Evolutionary conservation across 2,113 vertebrate species (phyloP).

Genomic region (Bungarus multicinctus): DNA sequence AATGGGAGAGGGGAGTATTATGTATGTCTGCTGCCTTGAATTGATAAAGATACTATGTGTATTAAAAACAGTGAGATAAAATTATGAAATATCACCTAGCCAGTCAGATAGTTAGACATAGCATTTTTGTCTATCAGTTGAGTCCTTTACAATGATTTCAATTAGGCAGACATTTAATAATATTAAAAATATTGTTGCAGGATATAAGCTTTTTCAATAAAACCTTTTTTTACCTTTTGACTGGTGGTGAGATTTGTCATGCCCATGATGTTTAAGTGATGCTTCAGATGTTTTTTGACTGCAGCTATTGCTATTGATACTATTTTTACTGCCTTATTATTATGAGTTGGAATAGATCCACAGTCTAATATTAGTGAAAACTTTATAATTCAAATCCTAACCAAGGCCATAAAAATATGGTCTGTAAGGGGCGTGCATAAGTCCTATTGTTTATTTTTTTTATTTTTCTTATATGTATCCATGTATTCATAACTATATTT

Average conservation of each 20-base stretch:
- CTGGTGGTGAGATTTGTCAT: not conserved
- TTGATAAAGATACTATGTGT: not conserved
- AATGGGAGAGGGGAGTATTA: not conserved
- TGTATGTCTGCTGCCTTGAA: not conserved
- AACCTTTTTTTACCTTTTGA: not conserved
- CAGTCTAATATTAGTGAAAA: not conserved
- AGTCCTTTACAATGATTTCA: not conserved
- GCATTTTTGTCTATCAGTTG: not conserved
- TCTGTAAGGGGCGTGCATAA: no score
- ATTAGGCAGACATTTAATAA: not conserved
- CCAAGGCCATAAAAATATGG: not conserved
- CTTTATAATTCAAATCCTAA: not conserved
- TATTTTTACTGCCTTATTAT: not conserved
- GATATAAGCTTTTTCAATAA: not conserved
- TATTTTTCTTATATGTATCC: no score
- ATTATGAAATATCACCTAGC: not conserved
- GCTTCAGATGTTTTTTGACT: not conserved
- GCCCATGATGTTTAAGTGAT: not conserved
- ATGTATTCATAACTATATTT: no score
- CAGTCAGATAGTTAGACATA: not conserved
- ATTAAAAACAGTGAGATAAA: not conserved
- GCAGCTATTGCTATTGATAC: not conserved
- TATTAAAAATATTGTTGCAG: not conserved
- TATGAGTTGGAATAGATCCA: not conserved
- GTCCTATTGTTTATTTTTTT: no score